These are phyloP conservation scores for Anseranas semipalmata DNA, from an alignment of 2,113 vertebrate genomes.

Conservation along the genomic window DNA sequence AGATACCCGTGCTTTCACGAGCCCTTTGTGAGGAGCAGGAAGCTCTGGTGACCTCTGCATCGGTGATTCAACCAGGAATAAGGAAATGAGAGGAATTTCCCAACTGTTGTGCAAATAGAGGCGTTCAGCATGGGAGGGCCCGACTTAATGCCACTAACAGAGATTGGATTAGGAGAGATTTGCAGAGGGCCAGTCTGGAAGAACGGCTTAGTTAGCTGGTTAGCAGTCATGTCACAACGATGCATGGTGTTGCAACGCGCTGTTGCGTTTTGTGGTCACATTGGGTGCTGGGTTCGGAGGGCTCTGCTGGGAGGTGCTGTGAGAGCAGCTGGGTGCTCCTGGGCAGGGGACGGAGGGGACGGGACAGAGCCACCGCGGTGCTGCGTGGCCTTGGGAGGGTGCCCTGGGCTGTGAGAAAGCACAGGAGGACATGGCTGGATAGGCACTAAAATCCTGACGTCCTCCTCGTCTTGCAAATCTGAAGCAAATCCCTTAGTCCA, in stretches of 20 bases:
- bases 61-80: background rate
- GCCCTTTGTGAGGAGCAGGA: background rate
- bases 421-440: background rate
- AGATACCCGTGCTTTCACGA: too few species aligned
- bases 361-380: background rate
- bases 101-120: background rate
- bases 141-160: background rate
- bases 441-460: rapidly evolving
- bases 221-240: background rate
- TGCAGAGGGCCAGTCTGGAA: slow-evolving; percentile 5
- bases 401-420: background rate
- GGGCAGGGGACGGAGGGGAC: background rate
- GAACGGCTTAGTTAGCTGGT: background rate
- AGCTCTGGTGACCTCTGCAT: background rate
- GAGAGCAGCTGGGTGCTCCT: background rate
- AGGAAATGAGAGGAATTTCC: background rate
- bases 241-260: rapidly evolving
- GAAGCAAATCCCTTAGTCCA: background rate
- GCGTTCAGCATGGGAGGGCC: background rate
- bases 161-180: slow-evolving; percentile 60
- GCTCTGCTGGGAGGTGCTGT: background rate
- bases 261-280: rapidly evolving
- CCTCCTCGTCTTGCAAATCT: background rate
- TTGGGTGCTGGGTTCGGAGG: background rate
- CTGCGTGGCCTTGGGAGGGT: background rate